A percentile compares a stretch with the other conserved stretches of the same genome.
These are phyloP conservation scores for Halictus rubicundus DNA, from an alignment of 1,140 invertebrate species.

Conservation along the genomic window DNA sequence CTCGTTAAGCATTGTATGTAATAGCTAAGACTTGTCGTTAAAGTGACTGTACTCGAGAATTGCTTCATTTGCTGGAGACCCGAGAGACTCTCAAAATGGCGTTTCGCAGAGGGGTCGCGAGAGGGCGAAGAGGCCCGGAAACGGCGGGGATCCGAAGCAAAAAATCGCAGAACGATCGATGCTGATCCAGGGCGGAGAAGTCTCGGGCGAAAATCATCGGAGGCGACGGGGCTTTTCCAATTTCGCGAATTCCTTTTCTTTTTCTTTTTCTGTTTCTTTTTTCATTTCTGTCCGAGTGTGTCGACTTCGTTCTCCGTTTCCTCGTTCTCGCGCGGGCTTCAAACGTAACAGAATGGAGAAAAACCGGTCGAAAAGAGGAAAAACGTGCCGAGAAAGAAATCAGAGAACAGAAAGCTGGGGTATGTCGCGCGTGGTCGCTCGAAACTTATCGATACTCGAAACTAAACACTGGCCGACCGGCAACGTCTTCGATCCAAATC, in stretches of 20 bases:
- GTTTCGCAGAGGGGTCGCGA: too few relatives aligned
- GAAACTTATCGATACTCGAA: slow-evolving; percentile 34
- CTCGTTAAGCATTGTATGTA: too few relatives aligned
- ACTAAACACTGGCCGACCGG: slow-evolving; percentile 8
- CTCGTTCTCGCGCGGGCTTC: background rate
- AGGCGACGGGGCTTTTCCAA: slow-evolving; percentile 40
- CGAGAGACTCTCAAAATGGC: too few relatives aligned
- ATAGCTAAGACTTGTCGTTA: too few relatives aligned
- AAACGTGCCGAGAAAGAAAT: slow-evolving; percentile 63
- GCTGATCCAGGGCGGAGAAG: too few relatives aligned
- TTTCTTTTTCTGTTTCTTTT: too few relatives aligned
- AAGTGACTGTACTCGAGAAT: too few relatives aligned
- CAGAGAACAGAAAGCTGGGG: slow-evolving; percentile 69
- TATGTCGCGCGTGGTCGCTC: slow-evolving; percentile 53
- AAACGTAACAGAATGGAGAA: slow-evolving; percentile 40
- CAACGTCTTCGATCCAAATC: slow-evolving; percentile 19
- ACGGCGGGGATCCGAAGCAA: too few relatives aligned
- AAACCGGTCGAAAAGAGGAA: slow-evolving; percentile 46
- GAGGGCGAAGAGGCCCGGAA: too few relatives aligned
- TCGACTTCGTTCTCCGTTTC: slow-evolving; percentile 26
- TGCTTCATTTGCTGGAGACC: too few relatives aligned
- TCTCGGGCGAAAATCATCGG: slow-evolving; percentile 19
- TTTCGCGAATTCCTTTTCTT: background rate
- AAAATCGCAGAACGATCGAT: too few relatives aligned
- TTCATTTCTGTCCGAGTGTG: too few relatives aligned